Evolutionary conservation across 2,888 invertebrate species (phyloP).

Genomic region (Lissonota sp.): DNA sequence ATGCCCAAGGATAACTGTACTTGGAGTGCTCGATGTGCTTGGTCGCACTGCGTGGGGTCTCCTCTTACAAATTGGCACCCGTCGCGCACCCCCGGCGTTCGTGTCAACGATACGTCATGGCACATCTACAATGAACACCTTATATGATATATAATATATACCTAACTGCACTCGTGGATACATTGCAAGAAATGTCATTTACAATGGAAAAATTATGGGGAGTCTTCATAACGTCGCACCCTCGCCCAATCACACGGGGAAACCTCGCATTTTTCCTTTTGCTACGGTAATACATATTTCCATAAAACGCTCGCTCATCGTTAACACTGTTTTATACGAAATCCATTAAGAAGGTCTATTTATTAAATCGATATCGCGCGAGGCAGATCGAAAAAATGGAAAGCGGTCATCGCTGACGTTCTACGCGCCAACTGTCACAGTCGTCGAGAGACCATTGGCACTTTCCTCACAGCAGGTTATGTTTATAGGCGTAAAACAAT

Average conservation of each 20-base stretch:
- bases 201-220: constrained; percentile 6
- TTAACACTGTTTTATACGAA: neutral
- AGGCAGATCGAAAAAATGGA: constrained; percentile 14
- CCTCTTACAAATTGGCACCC: constrained; percentile 81
- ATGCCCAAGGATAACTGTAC: constrained; percentile 28
- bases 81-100: constrained; percentile 72
- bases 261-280: constrained; percentile 12
- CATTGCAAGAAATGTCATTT: constrained; percentile 10
- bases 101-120: constrained; percentile 79
- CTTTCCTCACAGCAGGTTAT: constrained; percentile 77
- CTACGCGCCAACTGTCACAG: constrained; percentile 80
- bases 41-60: constrained; percentile 76
- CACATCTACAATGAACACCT: constrained; percentile 68
- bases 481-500: constrained; percentile 83
- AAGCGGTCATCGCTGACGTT: constrained; percentile 75
- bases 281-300: constrained; percentile 8
- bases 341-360: neutral
- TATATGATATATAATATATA: constrained; percentile 33
- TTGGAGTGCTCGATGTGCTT: constrained; percentile 62
- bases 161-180: constrained; percentile 14
- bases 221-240: neutral
- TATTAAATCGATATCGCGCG: constrained; percentile 33
- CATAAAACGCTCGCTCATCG: neutral
- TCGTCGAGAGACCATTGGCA: constrained; percentile 54
- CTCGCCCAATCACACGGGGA: neutral